A percentile compares a stretch with the other conserved stretches of the same genome.
These are phyloP conservation scores for Acleris literana DNA, from an alignment of 2,888 invertebrate species.

Conservation along the genomic window DNA sequence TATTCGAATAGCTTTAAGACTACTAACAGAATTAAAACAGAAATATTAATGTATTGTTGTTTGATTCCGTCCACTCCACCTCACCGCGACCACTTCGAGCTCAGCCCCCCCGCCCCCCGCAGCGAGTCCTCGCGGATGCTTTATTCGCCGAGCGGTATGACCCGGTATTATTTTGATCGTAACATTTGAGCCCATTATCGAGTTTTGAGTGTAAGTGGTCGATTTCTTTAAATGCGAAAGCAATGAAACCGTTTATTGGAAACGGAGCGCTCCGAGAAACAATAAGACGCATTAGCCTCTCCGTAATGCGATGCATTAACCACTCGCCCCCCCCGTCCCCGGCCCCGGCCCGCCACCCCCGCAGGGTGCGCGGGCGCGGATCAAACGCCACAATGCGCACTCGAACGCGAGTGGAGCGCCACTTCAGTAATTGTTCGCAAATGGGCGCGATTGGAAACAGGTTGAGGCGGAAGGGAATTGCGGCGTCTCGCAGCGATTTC, in stretches of 20 bases:
- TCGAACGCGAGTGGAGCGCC: constrained; percentile 20
- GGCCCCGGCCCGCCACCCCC: constrained; percentile 12
- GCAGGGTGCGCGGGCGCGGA: constrained; percentile 33
- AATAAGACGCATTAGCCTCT: constrained; percentile 34
- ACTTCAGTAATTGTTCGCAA: constrained; percentile 30
- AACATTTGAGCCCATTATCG: constrained; percentile 26
- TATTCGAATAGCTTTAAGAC: too few species aligned
- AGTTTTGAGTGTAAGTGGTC: constrained; percentile 26
- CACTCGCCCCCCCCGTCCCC: constrained; percentile 1
- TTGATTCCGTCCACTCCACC: too few species aligned
- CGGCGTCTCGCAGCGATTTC: background rate
- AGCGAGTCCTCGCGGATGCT: background rate
- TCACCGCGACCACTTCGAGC: too few species aligned
- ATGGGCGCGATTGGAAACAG: constrained; percentile 23
- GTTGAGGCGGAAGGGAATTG: background rate
- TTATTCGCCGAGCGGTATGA: background rate
- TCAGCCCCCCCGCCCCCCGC: background rate
- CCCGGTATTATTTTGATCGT: constrained; percentile 22
- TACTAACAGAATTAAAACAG: too few species aligned
- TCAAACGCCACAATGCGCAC: constrained; percentile 28
- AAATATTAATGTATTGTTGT: too few species aligned
- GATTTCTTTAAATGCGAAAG: constrained; percentile 27
- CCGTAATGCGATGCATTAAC: constrained; percentile 24
- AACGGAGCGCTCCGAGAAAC: constrained; percentile 29
- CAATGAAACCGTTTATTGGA: constrained; percentile 32